Conservation (phyloP, 2,113 vertebrate species). For the Tretioscincus oriximinensis region DNA sequence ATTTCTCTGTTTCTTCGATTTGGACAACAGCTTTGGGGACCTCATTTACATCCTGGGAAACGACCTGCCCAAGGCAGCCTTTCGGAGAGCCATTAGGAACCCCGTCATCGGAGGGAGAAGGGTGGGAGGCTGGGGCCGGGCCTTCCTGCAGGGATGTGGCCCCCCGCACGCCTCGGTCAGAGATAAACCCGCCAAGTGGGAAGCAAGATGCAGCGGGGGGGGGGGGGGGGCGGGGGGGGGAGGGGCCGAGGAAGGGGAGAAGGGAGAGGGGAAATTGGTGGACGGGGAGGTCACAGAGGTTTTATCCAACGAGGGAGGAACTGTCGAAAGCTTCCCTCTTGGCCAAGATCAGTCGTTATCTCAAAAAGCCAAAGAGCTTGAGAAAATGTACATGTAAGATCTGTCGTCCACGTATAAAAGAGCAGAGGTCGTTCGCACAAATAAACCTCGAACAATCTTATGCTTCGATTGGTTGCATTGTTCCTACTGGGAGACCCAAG, state of each 20-base stretch:
- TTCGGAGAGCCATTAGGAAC: slow-evolving; percentile 65
- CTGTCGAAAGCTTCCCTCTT: neutral
- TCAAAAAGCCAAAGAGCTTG: neutral
- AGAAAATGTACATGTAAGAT: neutral
- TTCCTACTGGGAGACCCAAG: neutral
- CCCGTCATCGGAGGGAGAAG: slow-evolving; percentile 36
- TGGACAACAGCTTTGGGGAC: slow-evolving; percentile 92
- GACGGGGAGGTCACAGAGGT: too few species aligned
- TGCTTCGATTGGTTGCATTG: too few species aligned
- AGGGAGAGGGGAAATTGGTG: too few species aligned
- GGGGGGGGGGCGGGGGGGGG: neutral
- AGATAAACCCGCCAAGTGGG: neutral
- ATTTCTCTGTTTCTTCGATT: slow-evolving; percentile 99
- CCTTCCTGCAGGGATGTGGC: neutral
- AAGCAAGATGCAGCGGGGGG: neutral
- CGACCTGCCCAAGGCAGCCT: slow-evolving; percentile 75
- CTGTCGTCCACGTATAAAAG: neutral
- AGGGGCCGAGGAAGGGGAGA: neutral
- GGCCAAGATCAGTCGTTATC: neutral
- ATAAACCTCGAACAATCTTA: too few species aligned
- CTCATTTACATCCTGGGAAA: slow-evolving; percentile 84
- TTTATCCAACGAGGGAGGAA: neutral
- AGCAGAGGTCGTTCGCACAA: neutral
- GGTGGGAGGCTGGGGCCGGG: neutral
- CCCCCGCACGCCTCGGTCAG: neutral